Evolutionary conservation across 2,113 vertebrate species (phyloP).

Genomic region (Tragulus kanchil): DNA sequence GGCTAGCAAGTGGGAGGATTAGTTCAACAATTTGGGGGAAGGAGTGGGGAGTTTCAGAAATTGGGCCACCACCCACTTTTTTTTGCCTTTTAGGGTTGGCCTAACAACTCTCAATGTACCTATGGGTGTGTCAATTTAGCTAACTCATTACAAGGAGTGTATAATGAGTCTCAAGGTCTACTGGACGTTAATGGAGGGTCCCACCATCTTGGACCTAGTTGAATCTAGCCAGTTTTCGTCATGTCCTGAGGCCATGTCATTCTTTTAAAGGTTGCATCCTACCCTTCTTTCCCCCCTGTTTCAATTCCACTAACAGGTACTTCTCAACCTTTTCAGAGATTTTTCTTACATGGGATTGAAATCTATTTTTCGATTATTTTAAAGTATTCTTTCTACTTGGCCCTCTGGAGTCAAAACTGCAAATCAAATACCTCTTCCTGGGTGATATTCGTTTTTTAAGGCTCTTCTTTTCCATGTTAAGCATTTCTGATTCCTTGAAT

Average conservation of each 20-base stretch:
- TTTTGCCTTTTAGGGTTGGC: not conserved
- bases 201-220: not conserved
- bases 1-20: not conserved
- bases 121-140: not conserved
- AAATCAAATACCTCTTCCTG: not conserved
- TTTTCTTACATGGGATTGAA: conserved; percentile 4
- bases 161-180: not conserved
- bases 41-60: not conserved
- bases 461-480: conserved; percentile 12
- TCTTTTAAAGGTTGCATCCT: not conserved
- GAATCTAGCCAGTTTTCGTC: not conserved
- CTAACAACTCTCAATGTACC: not conserved
- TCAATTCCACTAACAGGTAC: not conserved
- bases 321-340: not conserved
- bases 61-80: no score
- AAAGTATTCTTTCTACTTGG: not conserved
- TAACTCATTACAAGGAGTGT: not conserved
- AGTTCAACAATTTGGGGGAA: not conserved
- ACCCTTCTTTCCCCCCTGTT: not conserved
- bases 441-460: not conserved
- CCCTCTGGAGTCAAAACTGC: not conserved
- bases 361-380: not conserved
- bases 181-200: not conserved
- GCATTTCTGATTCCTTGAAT: not conserved
- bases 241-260: not conserved